Conservation (phyloP, 2,113 vertebrate genomes). For the Junco hyemalis region DNA sequence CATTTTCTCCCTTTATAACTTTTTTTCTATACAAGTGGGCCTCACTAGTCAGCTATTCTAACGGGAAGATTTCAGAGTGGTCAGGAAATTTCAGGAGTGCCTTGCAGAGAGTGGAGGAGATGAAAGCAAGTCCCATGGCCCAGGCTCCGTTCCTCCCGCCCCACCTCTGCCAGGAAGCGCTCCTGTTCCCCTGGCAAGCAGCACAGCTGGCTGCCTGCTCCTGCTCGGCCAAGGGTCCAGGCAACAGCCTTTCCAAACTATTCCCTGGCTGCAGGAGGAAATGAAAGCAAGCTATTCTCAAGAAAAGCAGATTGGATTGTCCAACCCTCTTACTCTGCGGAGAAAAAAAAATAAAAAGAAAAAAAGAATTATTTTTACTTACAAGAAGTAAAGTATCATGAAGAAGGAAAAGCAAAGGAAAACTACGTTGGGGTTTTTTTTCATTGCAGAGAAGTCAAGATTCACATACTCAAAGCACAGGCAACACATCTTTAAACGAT, state of each 20-base stretch:
- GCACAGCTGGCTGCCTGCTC: slow-evolving; percentile 23
- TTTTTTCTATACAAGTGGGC: background rate
- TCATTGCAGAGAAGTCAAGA: background rate
- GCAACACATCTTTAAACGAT: slow-evolving; percentile 33
- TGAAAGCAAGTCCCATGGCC: background rate
- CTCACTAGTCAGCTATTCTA: background rate
- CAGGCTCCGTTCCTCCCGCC: background rate
- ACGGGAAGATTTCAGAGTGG: slow-evolving; percentile 11
- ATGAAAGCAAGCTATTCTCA: slow-evolving; percentile 46
- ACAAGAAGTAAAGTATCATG: background rate
- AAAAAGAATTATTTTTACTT: background rate
- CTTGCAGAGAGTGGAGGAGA: background rate
- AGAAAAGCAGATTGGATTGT: slow-evolving; percentile 5
- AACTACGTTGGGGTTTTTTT: background rate
- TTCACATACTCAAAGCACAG: slow-evolving; percentile 9
- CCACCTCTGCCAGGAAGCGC: slow-evolving; percentile 40
- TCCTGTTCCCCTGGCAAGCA: slow-evolving; percentile 34
- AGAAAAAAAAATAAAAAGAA: background rate
- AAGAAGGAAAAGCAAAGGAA: background rate
- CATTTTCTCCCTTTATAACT: background rate
- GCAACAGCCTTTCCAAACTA: slow-evolving; percentile 36
- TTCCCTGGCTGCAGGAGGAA: slow-evolving; percentile 46
- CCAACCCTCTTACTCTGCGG: background rate
- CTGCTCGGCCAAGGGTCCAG: background rate
- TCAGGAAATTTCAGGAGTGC: background rate